Evolutionary conservation across 2,113 vertebrate genomes (phyloP), one percentile per base, ranked within the genome.

Genomic region (Oncorhynchus masou): DNA sequence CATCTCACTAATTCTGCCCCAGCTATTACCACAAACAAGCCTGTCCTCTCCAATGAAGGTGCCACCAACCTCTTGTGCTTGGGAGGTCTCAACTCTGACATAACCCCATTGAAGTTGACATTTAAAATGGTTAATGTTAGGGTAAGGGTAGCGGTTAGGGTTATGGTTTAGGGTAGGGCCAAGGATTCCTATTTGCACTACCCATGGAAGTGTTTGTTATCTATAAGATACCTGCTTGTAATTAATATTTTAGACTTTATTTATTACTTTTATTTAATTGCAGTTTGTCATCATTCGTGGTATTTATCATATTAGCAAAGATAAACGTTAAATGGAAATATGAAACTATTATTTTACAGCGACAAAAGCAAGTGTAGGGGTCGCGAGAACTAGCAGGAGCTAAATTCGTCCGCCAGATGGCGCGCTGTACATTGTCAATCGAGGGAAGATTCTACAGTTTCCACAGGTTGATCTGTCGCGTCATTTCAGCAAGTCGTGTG

Each of bases 141-240:
- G 8, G 8, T 45, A 45, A 11, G 39, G 39, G 39, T 45, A 45
- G 39, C 9, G 39, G 8, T 45, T 45, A 45, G 39, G 39, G 39
- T 45, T 45, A 12, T 11, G 39, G 39, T 45, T 45, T 3, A 45
- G 39, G 2, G 39, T 45, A 11, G 9, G 39, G 9, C 39, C 9
- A 45, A 45, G 2, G 39, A 45, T 45, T 45, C 39, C 9, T 45
- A 45, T 45, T 45, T 12, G 9, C 8, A 11, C 39, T 11, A 45
- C 39, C 39, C 39, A 45, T 45, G 39, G 39, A 45, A 45, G 9
- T 9, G 39, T 45, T 45, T 45, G 51, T 54, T 99, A 96, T 75
- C 95, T 92, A n/a, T 62, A 22, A 22, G 7, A n/a, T 62, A 16
- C 59, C 59, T 62, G 59, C n/a, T 24, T 62, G 20, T 62, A 62